Evolutionary conservation across 92 coral and sea anemone species (phyloP), one percentile per base, ranked within the genome.

Genomic region (Palythoa heliodiscus): DNA sequence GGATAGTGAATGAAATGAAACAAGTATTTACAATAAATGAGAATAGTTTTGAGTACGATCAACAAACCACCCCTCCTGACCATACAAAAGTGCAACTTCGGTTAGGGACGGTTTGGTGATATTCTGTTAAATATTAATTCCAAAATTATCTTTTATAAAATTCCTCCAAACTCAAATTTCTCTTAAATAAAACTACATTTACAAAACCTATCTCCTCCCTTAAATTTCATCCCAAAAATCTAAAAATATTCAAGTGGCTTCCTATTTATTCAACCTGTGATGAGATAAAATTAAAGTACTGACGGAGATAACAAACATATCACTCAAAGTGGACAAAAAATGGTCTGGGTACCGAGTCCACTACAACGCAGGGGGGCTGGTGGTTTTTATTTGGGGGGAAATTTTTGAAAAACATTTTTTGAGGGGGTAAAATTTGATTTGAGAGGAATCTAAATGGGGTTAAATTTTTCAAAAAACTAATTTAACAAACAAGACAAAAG

Each of bases 121-220:
- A 3, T 43, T 43, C 3, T 43, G 11, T 43, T 43, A 43, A 43
- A 43, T 43, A 43, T 43, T 43, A 43, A 43, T 7, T 43, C 48
- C 5, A 43, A 43, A 43, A 43, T 43, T 43, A 43, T 3, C 7
- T 43, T 43, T 43, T 43, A 43, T 43, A 43, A 43, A 43, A 43
- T 43, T 43, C 48, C 48, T 7, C 48, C 48, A 43, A 43, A 43
- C 48, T 43, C 7, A 43, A 43, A 43, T 43, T 43, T 43, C 48
- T 43, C 48, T 43, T 43, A 43, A 43, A n/a, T n/a, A n/a, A 43
- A 43, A 43, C 68, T 15, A 60, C 68, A 60, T 60, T 60, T 60
- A 60, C 68, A 60, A 60, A 60, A 60, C 23, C 68, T 60, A 60
- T 11, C 68, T 60, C 68, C 68, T 60, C 68, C 68, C 68, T 60